Evolutionary conservation across 2,113 vertebrate genomes (phyloP), one percentile per base, ranked within the genome.

Genomic region (Penelope pileata): DNA sequence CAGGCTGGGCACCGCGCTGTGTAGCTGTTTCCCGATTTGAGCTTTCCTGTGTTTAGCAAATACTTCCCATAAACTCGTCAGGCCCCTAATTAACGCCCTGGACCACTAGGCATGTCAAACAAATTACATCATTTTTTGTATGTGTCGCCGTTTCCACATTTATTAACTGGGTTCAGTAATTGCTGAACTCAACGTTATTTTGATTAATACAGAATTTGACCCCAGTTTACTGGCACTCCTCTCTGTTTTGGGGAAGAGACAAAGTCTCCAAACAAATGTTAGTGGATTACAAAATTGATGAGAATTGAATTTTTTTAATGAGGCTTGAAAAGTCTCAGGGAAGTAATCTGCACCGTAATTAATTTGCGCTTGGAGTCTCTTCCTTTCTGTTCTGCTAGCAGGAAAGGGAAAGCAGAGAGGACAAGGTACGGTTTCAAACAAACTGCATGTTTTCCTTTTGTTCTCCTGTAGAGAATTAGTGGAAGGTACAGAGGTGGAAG

Each of bases 221-320:
- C 30, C 7, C 2, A 5, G 59, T 69, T 85, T 85, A 72, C 45
- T 92, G 89, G 66, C 60, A 88, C 51, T 11, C 13, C 13, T 79
- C 56, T 78, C 70, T 82, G 30, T 78, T 85, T 73, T 78, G 45
- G 34, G 50, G 58, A 74, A 73, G 67, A 69, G 34, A 69, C n/a
- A 50, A 26, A 80, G 77, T 94, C 84, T 95, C 70, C 62, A 69
- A 93, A 87, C 56, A 93, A 95, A 82, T 74, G 53, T 76, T 89
- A 60, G 75, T 83, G 59, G 50, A 69, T 85, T 77, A 82, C 74
- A 79, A 91, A 91, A 54, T 36, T 79, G 51, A 58, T 88, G 45
- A 73, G 87, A 95, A 80, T n/a, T 74, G 81, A 70, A 5, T 4
- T 15, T 69, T 90, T 93, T 75, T 53, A 92, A 84, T 40, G 62